Conservation (phyloP, 2,797 vertebrate species). For the Hephaestus fuliginosus region DNA sequence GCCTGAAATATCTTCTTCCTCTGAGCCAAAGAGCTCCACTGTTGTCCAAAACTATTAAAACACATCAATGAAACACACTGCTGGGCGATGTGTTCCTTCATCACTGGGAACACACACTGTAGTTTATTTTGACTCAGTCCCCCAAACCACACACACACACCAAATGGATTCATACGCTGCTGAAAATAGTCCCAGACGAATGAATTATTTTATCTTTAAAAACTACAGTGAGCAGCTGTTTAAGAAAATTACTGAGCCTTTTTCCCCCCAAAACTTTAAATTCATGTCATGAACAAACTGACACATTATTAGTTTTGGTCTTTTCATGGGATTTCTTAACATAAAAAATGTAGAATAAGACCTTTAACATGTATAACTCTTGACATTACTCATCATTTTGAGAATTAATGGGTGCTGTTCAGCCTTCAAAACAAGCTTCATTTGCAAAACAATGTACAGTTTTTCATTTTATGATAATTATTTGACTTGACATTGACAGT, state of each 20-base stretch:
- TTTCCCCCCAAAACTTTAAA: too few relatives aligned
- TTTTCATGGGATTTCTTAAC: slow-evolving; percentile 6
- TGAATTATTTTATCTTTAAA: background rate
- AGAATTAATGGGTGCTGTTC: background rate
- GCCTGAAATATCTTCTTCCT: background rate
- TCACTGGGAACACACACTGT: background rate
- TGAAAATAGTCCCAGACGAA: background rate
- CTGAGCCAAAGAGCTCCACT: background rate
- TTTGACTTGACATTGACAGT: too few relatives aligned
- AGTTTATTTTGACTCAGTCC: background rate
- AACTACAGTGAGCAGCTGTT: too few relatives aligned
- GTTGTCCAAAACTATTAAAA: background rate
- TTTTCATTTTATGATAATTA: too few relatives aligned
- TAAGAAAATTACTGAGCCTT: background rate
- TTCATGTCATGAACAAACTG: too few relatives aligned
- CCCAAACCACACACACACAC: background rate
- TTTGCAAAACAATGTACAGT: background rate
- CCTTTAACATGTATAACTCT: too few relatives aligned
- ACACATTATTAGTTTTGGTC: background rate
- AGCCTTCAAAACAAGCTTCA: background rate
- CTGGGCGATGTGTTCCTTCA: too few relatives aligned
- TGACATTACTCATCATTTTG: background rate
- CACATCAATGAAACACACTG: background rate
- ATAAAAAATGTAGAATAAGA: background rate
- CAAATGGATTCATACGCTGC: background rate